Evolutionary conservation across 2,797 vertebrate genomes (phyloP), one percentile per base, ranked within the genome.

Genomic region (Cercopithecus diana): DNA sequence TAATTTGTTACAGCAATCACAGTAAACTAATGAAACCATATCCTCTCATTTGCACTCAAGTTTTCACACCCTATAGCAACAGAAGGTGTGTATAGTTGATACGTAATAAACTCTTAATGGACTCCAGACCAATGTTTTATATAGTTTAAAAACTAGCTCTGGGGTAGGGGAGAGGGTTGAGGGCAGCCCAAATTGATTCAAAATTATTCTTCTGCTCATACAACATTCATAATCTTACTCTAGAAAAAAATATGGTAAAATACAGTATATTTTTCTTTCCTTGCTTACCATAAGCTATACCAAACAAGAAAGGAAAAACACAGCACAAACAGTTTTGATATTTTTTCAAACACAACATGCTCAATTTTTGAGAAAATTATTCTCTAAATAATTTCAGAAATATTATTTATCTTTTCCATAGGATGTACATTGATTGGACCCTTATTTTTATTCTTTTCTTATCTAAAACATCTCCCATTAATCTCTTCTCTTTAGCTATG

Each of bases 311-410:
- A 95, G 36, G 10, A 58, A 93, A 93, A 93, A 39, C 20, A 30
- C 3, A 83, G n/a, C 13, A 84, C 13, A 85, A 92, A 93, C n/a
- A 72, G 75, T 55, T 52, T 3, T 81, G 36, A 83, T n/a, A 33
- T 61, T 41, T 92, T 95, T 92, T 28, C 14, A 93, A 89, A 75
- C 4, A 67, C 26, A 83, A 5, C 67, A 13, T 89, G 39, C 43
- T 93, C 2, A 26, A 41, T 77, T 92, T 92, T 89, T 72, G 80
- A 95, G 8, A 26, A 36, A 93, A 88, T 39, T 93, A 0, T 91
- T 83, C 2, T 81, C 52, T 22, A 80, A 98, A 36, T 84, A 89
- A 91, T 88, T 93, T 30, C 57, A 93, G 39, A 95, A 88, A 61
- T 55, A 14, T 41, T 72, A 1, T 85, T 95, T 93, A 22, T 90